phyloP scores from a whole-genome alignment of 2,797 vertebrate species.

The Sorex maritimensis region DNA sequence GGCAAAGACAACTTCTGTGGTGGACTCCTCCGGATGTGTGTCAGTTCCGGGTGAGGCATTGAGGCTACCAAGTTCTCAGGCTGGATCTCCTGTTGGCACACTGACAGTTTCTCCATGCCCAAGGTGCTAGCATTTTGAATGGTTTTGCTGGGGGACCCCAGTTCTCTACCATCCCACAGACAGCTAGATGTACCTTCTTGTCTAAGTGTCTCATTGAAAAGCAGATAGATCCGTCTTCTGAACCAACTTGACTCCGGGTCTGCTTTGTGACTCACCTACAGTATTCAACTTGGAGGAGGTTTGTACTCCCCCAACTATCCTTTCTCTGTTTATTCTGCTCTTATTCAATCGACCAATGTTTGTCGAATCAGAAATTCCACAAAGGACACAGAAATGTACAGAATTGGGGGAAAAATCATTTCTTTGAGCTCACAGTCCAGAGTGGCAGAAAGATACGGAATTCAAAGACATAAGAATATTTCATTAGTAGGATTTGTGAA shows the following conservation, averaged over 20 bases:
- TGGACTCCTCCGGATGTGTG: conserved; percentile 65
- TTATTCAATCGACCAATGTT: conserved; percentile 66
- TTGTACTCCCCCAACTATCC: not conserved
- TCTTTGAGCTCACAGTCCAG: not conserved
- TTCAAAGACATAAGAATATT: conserved; percentile 51
- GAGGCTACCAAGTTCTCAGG: conserved; percentile 73
- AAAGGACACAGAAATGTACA: conserved; percentile 23
- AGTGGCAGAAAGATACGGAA: conserved; percentile 31
- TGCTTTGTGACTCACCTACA: not conserved
- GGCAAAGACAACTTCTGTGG: conserved; percentile 64
- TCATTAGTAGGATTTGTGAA: conserved; percentile 41
- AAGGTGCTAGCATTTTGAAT: conserved; percentile 50
- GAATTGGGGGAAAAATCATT: not conserved
- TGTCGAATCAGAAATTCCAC: conserved; percentile 32
- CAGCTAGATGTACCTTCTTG: conserved; percentile 18
- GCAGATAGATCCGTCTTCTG: not conserved
- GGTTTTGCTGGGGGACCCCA: conserved; percentile 27
- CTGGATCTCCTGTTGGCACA: conserved; percentile 66
- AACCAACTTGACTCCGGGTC: not conserved
- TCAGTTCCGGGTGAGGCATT: conserved; percentile 65
- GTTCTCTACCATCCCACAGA: not conserved
- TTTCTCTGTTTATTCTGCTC: not conserved
- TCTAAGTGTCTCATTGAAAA: conserved; percentile 32
- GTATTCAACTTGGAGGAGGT: conserved; percentile 4
- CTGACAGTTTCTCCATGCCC: conserved; percentile 47